Evolutionary conservation across 2,113 vertebrate species (phyloP).

Genomic region (Esox niger): DNA sequence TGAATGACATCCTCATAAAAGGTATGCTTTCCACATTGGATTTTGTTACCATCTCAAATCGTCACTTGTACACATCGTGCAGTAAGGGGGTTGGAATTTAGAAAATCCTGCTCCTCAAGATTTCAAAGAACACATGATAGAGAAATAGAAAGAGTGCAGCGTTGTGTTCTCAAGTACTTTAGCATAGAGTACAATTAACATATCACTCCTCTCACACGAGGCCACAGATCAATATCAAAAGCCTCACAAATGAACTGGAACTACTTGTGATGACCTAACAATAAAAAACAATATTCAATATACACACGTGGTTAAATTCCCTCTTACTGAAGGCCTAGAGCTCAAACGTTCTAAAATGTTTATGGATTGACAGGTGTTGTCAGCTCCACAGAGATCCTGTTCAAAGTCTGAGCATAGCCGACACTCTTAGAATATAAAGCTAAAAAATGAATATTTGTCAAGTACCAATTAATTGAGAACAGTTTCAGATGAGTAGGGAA

Average conservation of each 20-base stretch:
- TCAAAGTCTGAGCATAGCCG: too few relatives aligned
- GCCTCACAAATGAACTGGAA: background rate
- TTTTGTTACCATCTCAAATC: conserved; percentile 13
- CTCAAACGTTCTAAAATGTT: too few relatives aligned
- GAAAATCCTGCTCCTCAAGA: conserved; percentile 49
- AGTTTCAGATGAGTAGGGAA: background rate
- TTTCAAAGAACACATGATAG: conserved; percentile 33
- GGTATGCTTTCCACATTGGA: background rate
- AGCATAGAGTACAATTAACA: background rate
- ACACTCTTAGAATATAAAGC: background rate
- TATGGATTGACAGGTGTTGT: too few relatives aligned
- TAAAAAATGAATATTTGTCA: background rate
- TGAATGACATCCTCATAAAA: background rate
- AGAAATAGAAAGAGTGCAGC: background rate
- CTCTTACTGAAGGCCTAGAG: too few relatives aligned
- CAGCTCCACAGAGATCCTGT: too few relatives aligned
- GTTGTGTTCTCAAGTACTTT: background rate
- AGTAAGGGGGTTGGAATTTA: conserved; percentile 15
- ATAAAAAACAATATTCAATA: too few relatives aligned
- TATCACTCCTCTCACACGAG: background rate
- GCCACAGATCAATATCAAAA: background rate
- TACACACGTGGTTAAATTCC: too few relatives aligned
- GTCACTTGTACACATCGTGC: conserved; percentile 1
- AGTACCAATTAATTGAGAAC: background rate
- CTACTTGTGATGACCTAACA: background rate